Conservation (phyloP, 2,113 vertebrate genomes). For the Ellobius talpinus region DNA sequence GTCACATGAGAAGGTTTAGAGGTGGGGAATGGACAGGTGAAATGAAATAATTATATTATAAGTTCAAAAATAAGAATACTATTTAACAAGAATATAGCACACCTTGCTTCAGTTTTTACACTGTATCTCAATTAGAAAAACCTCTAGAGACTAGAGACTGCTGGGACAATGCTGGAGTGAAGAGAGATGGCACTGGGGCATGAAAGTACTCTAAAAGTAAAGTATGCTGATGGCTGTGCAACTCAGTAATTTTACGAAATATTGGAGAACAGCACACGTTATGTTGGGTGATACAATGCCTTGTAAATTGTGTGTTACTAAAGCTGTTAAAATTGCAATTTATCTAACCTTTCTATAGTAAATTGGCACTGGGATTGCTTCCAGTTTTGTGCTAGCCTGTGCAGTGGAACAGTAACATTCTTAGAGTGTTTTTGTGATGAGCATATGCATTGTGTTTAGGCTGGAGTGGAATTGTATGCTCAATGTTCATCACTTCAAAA, state of each 20-base stretch:
- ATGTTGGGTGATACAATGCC: background rate
- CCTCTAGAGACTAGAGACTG: slow-evolving; percentile 11
- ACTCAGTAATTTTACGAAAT: slow-evolving; percentile 4
- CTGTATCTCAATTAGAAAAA: background rate
- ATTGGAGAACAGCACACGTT: background rate
- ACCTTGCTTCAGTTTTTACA: background rate
- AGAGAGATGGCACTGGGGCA: background rate
- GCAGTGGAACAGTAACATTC: background rate
- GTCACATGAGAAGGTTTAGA: background rate
- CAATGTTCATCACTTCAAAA: background rate
- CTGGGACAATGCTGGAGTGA: background rate
- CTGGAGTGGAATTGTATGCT: background rate
- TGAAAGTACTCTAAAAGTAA: background rate
- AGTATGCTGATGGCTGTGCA: background rate
- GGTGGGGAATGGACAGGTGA: background rate
- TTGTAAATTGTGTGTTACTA: background rate
- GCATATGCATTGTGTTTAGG: background rate
- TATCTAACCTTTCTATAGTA: background rate
- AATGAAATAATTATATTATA: background rate
- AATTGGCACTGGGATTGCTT: background rate
- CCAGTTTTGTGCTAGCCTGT: background rate
- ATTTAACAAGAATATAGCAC: background rate
- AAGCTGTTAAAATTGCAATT: background rate
- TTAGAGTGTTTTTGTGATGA: background rate
- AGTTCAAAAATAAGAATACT: background rate